phyloP scores from a whole-genome alignment of 2,888 invertebrate species.

The Labia minor region DNA sequence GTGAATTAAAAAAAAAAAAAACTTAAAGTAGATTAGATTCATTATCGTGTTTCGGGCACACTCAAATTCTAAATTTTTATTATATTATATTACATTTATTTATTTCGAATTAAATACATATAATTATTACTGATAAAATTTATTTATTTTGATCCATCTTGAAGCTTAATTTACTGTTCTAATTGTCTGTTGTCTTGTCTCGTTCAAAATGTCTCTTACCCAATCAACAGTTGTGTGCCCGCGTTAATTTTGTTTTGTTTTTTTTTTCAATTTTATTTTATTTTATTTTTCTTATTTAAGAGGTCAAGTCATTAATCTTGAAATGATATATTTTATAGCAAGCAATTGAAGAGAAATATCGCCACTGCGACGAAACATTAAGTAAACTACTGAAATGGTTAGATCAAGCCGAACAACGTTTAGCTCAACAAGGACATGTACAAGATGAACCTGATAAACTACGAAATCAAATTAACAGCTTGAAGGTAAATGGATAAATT shows the following conservation, averaged over 20 bases:
- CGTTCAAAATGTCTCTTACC: background rate
- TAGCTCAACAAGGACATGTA: conserved; percentile 75
- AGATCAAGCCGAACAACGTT: conserved; percentile 66
- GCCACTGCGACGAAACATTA: conserved; percentile 76
- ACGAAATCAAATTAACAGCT: conserved; percentile 75
- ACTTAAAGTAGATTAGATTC: background rate
- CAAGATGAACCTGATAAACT: conserved; percentile 78
- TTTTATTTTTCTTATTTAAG: conserved; percentile 15
- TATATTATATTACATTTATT: background rate
- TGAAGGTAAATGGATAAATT: conserved; percentile 55
- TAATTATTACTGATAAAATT: background rate
- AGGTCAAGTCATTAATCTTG: conserved; percentile 8
- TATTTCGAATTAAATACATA: conserved; percentile 3
- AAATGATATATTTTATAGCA: conserved; percentile 54
- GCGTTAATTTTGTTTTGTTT: background rate
- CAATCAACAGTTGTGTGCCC: background rate
- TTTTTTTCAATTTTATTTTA: conserved; percentile 15
- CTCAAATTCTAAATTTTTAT: background rate
- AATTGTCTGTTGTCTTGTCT: background rate
- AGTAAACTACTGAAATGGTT: conserved; percentile 81
- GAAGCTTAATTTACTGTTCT: background rate
- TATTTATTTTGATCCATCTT: background rate
- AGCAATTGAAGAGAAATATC: conserved; percentile 91
- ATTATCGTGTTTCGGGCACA: background rate
- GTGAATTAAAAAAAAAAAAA: background rate